A percentile compares a stretch with the other conserved stretches of the same genome.
Conservation (phyloP, 2,113 vertebrate genomes). For the Stictonetta naevosa region DNA sequence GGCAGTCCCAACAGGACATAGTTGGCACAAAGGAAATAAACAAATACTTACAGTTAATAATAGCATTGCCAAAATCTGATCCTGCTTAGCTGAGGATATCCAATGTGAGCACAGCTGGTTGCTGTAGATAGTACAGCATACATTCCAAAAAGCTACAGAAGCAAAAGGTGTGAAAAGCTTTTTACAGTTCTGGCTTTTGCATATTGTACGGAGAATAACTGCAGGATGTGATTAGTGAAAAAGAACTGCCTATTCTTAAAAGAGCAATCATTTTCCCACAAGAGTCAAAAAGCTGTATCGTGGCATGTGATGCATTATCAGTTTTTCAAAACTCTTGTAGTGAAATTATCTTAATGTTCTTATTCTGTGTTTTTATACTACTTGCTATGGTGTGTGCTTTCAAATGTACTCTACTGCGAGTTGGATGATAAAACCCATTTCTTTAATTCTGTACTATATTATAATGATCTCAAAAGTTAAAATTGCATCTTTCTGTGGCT, state of each 20-base stretch:
- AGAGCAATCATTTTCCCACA: not conserved
- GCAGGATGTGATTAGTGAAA: slow-evolving; percentile 27
- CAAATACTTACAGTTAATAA: slow-evolving; percentile 22
- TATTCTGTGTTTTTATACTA: not conserved
- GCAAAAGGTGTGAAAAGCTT: slow-evolving; percentile 56
- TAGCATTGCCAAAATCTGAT: slow-evolving; percentile 46
- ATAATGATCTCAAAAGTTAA: not conserved
- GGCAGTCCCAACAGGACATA: not conserved
- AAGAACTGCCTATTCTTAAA: slow-evolving; percentile 13
- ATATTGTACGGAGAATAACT: slow-evolving; percentile 15
- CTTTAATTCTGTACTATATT: not conserved
- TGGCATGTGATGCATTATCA: not conserved
- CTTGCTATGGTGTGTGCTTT: not conserved
- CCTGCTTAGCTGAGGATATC: slow-evolving; percentile 46
- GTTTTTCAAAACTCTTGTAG: not conserved
- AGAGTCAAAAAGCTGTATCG: not conserved
- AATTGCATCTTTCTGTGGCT: not conserved
- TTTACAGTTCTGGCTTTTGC: slow-evolving; percentile 33
- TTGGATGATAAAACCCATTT: not conserved
- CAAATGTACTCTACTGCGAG: not conserved
- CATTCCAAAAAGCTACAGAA: slow-evolving; percentile 43
- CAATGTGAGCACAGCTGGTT: slow-evolving; percentile 55
- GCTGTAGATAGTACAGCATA: not conserved
- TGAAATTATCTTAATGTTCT: slow-evolving; percentile 33
- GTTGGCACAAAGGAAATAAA: slow-evolving; percentile 19